Evolutionary conservation across 2,888 invertebrate genomes (phyloP).

Genomic region (Euzophera pinguis): DNA sequence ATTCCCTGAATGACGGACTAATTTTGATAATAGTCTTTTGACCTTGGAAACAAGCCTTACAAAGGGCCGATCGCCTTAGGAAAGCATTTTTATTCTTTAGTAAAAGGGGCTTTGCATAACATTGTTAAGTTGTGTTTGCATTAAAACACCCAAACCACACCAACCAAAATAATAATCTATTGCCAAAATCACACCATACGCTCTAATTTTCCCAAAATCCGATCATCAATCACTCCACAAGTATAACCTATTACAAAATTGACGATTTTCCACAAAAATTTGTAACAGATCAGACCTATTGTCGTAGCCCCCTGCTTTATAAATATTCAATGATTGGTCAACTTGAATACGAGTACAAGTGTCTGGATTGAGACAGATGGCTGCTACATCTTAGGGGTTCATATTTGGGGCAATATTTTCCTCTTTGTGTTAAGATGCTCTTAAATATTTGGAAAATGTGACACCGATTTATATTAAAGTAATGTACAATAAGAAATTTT

Average conservation of each 20-base stretch:
- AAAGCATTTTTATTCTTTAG: too few relatives aligned
- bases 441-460: not conserved
- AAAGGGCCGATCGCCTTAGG: too few relatives aligned
- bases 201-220: slow-evolving; percentile 19
- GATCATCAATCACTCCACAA: slow-evolving; percentile 31
- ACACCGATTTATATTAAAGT: too few relatives aligned
- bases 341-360: not conserved
- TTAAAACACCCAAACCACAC: not conserved
- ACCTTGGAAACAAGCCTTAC: too few relatives aligned
- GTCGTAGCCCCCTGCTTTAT: slow-evolving; percentile 16
- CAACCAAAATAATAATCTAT: not conserved
- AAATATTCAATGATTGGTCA: slow-evolving; percentile 10
- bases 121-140: too few relatives aligned
- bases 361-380: slow-evolving; percentile 8
- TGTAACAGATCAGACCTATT: slow-evolving; percentile 47
- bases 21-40: too few relatives aligned
- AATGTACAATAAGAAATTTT: too few relatives aligned
- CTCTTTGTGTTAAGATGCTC: slow-evolving; percentile 1
- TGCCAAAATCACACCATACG: not conserved
- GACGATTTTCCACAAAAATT: slow-evolving; percentile 36
- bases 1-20: too few relatives aligned
- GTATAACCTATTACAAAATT: slow-evolving; percentile 22
- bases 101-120: too few relatives aligned
- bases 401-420: slow-evolving; percentile 17
- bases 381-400: slow-evolving; percentile 13